A percentile compares a stretch with the other conserved stretches of the same genome.
Conservation (phyloP, 2,888 invertebrate species). For the Epinotia ramella region DNA sequence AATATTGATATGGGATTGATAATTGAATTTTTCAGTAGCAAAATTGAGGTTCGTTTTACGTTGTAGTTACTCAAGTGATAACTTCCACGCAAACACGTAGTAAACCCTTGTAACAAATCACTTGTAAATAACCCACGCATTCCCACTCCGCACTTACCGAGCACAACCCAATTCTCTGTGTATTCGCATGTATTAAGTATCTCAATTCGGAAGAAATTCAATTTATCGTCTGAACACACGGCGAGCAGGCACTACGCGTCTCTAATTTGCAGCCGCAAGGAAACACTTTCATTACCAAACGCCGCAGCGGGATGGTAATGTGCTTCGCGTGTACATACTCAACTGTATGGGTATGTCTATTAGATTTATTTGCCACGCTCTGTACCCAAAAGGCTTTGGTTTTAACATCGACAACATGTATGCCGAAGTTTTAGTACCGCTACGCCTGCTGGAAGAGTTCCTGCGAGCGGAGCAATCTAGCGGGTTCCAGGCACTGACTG, state of each 20-base stretch:
- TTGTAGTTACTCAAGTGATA: neutral
- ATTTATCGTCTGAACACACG: neutral
- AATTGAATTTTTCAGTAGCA: neutral
- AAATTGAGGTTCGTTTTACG: conserved; percentile 2
- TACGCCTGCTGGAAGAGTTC: no score
- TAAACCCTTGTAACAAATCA: conserved; percentile 22
- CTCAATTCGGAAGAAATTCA: conserved; percentile 24
- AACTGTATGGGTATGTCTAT: neutral
- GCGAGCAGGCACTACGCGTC: conserved; percentile 1
- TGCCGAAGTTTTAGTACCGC: neutral
- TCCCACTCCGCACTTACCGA: conserved; percentile 11
- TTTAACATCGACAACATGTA: neutral
- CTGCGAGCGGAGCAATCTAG: no score
- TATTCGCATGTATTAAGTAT: conserved; percentile 39
- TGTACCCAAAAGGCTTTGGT: neutral
- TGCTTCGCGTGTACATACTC: neutral
- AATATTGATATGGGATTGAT: neutral
- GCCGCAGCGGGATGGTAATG: neutral
- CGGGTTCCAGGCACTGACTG: no score
- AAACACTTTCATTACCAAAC: neutral
- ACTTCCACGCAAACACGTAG: neutral
- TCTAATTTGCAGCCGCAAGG: neutral
- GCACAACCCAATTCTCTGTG: conserved; percentile 11
- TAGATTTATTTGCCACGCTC: neutral
- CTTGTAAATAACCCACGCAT: conserved; percentile 15